Evolutionary conservation across 2,113 vertebrate genomes (phyloP).

Genomic region (Labeo rohita): DNA sequence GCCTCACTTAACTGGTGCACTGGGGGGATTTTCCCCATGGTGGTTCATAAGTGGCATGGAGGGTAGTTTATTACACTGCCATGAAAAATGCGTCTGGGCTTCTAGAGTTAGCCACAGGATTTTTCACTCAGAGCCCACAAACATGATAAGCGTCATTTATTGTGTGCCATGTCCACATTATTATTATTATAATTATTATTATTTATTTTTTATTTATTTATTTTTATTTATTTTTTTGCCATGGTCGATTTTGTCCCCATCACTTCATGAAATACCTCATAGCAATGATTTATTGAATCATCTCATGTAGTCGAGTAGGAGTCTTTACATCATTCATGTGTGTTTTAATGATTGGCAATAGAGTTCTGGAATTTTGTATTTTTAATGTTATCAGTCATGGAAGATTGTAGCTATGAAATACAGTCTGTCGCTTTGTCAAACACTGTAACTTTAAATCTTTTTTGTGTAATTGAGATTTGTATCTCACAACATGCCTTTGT

Average conservation of each 20-base stretch:
- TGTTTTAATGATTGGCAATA: neutral
- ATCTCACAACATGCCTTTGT: neutral
- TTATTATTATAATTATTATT: neutral
- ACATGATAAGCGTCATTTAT: neutral
- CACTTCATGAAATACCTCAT: neutral
- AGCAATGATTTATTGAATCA: neutral
- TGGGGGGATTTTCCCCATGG: slow-evolving; percentile 17
- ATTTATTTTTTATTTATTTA: neutral
- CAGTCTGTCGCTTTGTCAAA: neutral
- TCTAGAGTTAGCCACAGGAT: neutral
- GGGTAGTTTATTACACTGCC: slow-evolving; percentile 28
- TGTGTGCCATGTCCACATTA: neutral
- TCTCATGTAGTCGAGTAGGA: neutral
- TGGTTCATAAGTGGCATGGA: slow-evolving; percentile 21
- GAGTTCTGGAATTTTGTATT: neutral
- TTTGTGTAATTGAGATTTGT: neutral
- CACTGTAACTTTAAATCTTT: neutral
- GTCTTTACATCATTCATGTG: neutral
- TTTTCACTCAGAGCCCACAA: slow-evolving; percentile 17
- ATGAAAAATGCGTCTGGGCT: neutral
- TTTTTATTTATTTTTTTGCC: neutral
- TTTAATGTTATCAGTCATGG: neutral
- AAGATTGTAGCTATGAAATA: neutral
- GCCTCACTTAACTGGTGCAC: slow-evolving; percentile 28
- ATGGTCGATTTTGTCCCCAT: neutral